phyloP scores from a whole-genome alignment of 2,888 invertebrate species.

The Drosophila paramelanica region DNA sequence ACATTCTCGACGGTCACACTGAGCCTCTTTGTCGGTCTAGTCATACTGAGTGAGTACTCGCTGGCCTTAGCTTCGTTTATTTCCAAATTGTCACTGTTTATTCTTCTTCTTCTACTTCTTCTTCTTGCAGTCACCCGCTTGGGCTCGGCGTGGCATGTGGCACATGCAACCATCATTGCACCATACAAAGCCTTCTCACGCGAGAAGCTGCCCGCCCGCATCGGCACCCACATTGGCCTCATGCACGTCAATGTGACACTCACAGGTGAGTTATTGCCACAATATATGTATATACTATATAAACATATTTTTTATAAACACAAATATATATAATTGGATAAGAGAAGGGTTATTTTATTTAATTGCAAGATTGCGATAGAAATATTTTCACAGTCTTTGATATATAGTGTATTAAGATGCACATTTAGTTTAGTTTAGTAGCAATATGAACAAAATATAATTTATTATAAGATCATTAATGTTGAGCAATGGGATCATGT shows the following conservation, averaged over 20 bases:
- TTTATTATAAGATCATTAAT: too few species aligned
- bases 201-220: constrained; percentile 93
- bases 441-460: too few species aligned
- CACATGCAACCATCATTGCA: constrained; percentile 91
- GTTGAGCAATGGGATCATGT: too few species aligned
- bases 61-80: constrained; percentile 40
- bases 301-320: constrained; percentile 10
- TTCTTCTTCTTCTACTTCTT: constrained; percentile 17
- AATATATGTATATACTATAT: constrained; percentile 10
- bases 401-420: neutral
- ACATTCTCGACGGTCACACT: constrained; percentile 96
- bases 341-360: neutral
- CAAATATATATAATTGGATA: neutral
- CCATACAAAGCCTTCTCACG: constrained; percentile 96
- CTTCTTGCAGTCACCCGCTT: constrained; percentile 90
- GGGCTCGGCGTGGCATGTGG: constrained; percentile 97
- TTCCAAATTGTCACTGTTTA: constrained; percentile 36
- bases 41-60: constrained; percentile 92
- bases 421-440: too few species aligned
- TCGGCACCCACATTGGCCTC: constrained; percentile 96
- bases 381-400: neutral
- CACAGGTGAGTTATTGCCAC: constrained; percentile 88
- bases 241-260: constrained; percentile 98
- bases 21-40: constrained; percentile 96
- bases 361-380: neutral